Evolutionary conservation across 2,888 invertebrate species (phyloP).

Genomic region (Ochlodes sylvanus): DNA sequence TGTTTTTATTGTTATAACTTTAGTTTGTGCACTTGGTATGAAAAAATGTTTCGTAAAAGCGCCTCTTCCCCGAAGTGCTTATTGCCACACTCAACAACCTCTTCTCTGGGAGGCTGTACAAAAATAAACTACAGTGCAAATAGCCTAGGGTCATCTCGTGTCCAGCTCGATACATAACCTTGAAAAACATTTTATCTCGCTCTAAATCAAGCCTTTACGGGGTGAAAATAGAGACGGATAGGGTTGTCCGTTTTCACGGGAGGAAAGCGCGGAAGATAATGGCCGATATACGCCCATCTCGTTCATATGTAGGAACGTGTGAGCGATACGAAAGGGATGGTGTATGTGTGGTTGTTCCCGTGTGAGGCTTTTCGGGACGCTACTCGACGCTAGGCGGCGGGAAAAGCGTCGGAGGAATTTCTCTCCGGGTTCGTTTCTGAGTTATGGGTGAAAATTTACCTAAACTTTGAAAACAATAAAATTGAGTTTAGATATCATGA

Average conservation of each 20-base stretch:
- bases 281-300: slow-evolving; percentile 75
- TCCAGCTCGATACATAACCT: slow-evolving; percentile 61
- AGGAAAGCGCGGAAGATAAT: slow-evolving; percentile 69
- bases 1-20: neutral
- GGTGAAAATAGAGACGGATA: slow-evolving; percentile 75
- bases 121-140: slow-evolving; percentile 46
- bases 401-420: slow-evolving; percentile 44
- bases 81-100: slow-evolving; percentile 58
- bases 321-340: slow-evolving; percentile 76
- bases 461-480: no score
- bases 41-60: slow-evolving; percentile 7
- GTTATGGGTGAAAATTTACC: neutral
- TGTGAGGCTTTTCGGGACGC: slow-evolving; percentile 61
- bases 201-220: slow-evolving; percentile 60
- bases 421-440: slow-evolving; percentile 19
- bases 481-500: no score
- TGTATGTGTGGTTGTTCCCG: slow-evolving; percentile 52
- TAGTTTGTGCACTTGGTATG: neutral
- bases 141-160: slow-evolving; percentile 70
- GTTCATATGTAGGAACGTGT: slow-evolving; percentile 77
- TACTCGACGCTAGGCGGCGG: slow-evolving; percentile 81
- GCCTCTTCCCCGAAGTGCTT: slow-evolving; percentile 15
- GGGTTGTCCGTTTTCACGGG: slow-evolving; percentile 77
- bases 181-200: slow-evolving; percentile 62
- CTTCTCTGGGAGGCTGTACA: slow-evolving; percentile 67